Base-by-base conservation (phyloP, 2,797 vertebrate genomes). In the Macropus fuliginosus region DNA sequence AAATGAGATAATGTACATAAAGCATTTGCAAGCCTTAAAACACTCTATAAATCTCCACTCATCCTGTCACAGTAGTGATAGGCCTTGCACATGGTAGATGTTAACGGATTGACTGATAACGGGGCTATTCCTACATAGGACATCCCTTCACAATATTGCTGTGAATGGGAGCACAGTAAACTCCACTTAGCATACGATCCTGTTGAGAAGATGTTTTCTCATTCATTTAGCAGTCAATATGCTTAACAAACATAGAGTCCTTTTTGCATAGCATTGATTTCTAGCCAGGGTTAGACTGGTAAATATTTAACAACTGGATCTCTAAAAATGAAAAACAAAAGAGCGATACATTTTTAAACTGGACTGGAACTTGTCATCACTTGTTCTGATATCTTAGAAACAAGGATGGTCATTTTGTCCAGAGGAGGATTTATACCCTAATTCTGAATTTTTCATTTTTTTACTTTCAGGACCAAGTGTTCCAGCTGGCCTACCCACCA, bases 401-500 rank as follows among this genome's bases (percentile, higher is more conserved):
- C 91, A 56, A 92, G 90, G 50, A 95, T 95, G 29, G 50, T 1
- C 0, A 24, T 95, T 94, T 94, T 66, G 6, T 94, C 54, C 96
- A 57, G 5, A 96, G 89, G 50, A 96, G n/a, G 16, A 91, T 96
- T 91, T n/a, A 21, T 95, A 12, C 50, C 59, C 55, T 96, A 55
- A 96, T 40, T 11, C 54, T 62, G 55, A 21, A 55, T 12, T 95
- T 96, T 27, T 62, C 9, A 52, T 81, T 96, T 97, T 98, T 92
- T 91, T 95, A 96, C 81, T 96, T 98, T 96, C 97, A 99, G 99
- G 99, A 97, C 95, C 98, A 6, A 98, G 99, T 55, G 96, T 97
- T 97, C 99, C 99, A 97, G 98, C 99, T 96, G 95, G 99, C 0
- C 98, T 98, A 56, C 97, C 99, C 94, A 96, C 98, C 14, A 97